phyloP scores from a whole-genome alignment of 53 echinoderm and acorn worm species.

The Hippasteria phrygiana region DNA sequence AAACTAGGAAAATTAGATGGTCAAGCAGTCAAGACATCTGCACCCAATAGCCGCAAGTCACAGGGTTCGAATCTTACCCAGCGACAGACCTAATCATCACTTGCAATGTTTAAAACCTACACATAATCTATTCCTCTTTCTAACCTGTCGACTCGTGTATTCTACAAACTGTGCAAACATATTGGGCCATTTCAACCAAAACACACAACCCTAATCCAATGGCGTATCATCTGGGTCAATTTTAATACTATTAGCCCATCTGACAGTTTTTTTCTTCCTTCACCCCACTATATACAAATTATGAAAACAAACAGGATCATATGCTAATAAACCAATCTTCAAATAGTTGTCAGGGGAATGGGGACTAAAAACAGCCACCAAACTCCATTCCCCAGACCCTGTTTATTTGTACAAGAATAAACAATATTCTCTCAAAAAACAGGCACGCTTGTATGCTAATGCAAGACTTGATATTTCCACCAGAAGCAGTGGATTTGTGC shows the following conservation, averaged over 20 bases:
- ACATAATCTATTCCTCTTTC: too few species aligned
- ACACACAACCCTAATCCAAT: too few species aligned
- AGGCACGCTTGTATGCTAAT: not conserved
- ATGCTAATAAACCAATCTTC: conserved; percentile 54
- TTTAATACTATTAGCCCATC: not conserved
- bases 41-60: too few species aligned
- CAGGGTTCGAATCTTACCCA: too few species aligned
- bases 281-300: not conserved
- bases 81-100: too few species aligned
- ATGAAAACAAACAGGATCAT: conserved; percentile 51
- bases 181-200: too few species aligned
- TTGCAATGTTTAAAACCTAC: too few species aligned
- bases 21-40: too few species aligned
- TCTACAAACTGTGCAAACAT: too few species aligned
- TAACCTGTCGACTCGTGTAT: too few species aligned
- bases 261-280: not conserved
- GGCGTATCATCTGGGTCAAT: too few species aligned
- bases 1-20: too few species aligned
- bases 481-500: not conserved
- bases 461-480: not conserved
- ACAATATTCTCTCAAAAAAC: conserved; percentile 38
- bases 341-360: not conserved
- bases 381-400: not conserved
- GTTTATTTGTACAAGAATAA: conserved; percentile 62
- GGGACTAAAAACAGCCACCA: conserved; percentile 1